Evolutionary conservation across 2,888 invertebrate genomes (phyloP).

Genomic region (Lypha dubia): DNA sequence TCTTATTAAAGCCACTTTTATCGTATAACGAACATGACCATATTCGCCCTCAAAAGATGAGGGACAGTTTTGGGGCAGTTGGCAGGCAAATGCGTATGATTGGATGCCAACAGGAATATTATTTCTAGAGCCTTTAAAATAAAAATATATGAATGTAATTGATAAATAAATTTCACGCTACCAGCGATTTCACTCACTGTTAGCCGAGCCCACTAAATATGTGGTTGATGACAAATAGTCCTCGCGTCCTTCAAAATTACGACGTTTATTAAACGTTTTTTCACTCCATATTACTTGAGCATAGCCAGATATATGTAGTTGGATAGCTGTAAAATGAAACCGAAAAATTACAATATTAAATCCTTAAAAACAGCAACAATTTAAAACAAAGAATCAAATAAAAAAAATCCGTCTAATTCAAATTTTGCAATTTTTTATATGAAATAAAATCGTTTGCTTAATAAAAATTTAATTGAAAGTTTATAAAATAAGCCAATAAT

Average conservation of each 20-base stretch:
- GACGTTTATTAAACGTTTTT: conserved; percentile 44
- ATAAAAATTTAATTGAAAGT: too few relatives aligned
- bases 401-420: too few relatives aligned
- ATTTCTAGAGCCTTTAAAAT: conserved; percentile 68
- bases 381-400: too few relatives aligned
- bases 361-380: too few relatives aligned
- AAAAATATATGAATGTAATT: neutral
- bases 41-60: conserved; percentile 90
- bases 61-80: conserved; percentile 86
- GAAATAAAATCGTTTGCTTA: too few relatives aligned
- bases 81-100: conserved; percentile 84
- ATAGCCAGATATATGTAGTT: conserved; percentile 78
- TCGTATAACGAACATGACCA: conserved; percentile 90
- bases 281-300: conserved; percentile 79
- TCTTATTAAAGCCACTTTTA: conserved; percentile 90
- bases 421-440: too few relatives aligned
- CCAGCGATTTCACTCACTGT: conserved; percentile 80
- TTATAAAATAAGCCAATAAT: too few relatives aligned
- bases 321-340: conserved; percentile 66
- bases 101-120: conserved; percentile 82
- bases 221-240: conserved; percentile 83
- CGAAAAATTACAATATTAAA: neutral
- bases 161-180: too few relatives aligned
- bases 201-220: conserved; percentile 84
- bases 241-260: conserved; percentile 76